Conservation (phyloP, 2,888 invertebrate species). For the Caenorhabditis auriculariae region DNA sequence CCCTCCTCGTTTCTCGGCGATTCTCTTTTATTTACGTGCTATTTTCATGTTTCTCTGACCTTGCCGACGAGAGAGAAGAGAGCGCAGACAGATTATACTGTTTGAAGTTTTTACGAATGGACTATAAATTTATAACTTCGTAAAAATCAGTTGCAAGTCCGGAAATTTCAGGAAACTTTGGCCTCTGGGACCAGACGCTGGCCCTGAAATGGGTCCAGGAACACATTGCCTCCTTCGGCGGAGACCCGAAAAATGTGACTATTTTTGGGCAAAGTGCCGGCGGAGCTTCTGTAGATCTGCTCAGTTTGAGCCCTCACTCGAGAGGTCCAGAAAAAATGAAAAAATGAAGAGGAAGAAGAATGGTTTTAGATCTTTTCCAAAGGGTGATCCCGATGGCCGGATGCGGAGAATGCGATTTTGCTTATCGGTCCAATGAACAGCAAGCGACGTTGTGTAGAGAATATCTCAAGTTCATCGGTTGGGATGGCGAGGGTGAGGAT, state of each 20-base stretch:
- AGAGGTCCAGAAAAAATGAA: slow-evolving; percentile 15
- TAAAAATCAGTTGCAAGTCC: not conserved
- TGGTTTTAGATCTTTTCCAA: slow-evolving; percentile 38
- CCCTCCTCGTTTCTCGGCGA: too few species aligned
- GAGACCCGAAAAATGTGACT: slow-evolving; percentile 56
- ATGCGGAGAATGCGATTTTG: slow-evolving; percentile 37
- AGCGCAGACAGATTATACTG: too few species aligned
- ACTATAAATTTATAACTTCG: not conserved
- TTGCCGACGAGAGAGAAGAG: too few species aligned
- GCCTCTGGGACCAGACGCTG: slow-evolving; percentile 58
- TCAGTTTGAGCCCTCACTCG: slow-evolving; percentile 45
- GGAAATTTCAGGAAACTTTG: slow-evolving; percentile 45
- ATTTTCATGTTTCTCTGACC: too few species aligned
- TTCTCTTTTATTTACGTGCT: too few species aligned
- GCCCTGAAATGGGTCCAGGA: slow-evolving; percentile 59
- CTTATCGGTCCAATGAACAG: slow-evolving; percentile 23
- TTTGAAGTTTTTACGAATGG: not conserved
- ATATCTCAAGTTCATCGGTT: slow-evolving; percentile 34
- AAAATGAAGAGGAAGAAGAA: not conserved
- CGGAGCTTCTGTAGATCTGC: slow-evolving; percentile 44
- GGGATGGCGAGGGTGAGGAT: slow-evolving; percentile 7
- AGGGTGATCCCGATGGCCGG: slow-evolving; percentile 49
- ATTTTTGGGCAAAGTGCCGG: slow-evolving; percentile 60
- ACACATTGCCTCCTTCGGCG: slow-evolving; percentile 54
- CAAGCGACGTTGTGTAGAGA: slow-evolving; percentile 27